These are phyloP conservation scores for Pocota personata DNA, from an alignment of 2,888 invertebrate genomes.

Conservation along the genomic window DNA sequence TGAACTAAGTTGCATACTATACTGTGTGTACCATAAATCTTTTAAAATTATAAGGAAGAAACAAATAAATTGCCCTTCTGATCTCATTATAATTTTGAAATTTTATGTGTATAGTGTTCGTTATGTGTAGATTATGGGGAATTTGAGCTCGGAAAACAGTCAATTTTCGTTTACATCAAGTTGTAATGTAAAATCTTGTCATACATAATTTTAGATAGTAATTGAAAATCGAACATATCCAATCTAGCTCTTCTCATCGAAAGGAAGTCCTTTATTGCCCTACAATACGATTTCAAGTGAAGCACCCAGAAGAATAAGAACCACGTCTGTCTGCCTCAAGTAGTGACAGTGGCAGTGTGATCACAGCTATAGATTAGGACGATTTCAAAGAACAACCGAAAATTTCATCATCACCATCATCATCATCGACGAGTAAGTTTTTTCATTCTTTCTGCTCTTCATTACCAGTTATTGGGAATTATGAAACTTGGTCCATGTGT, in stretches of 20 bases:
- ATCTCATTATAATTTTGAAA: too few species aligned
- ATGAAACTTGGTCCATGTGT: slow-evolving; percentile 18
- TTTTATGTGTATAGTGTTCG: too few species aligned
- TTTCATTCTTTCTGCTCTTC: neutral
- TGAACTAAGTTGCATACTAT: too few species aligned
- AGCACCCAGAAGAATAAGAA: slow-evolving; percentile 1
- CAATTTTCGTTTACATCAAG: too few species aligned
- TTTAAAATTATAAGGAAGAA: too few species aligned
- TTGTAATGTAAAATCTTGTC: too few species aligned
- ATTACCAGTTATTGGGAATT: slow-evolving; percentile 38
- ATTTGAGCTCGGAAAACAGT: too few species aligned
- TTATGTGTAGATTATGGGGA: too few species aligned
- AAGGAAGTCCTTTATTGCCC: slow-evolving; percentile 58
- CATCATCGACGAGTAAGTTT: neutral
- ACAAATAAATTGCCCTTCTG: too few species aligned
- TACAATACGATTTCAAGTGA: slow-evolving; percentile 32
- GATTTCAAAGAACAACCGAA: slow-evolving; percentile 56
- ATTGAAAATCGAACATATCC: neutral
- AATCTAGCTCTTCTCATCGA: neutral
- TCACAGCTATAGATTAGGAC: slow-evolving; percentile 52
- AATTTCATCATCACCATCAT: slow-evolving; percentile 29
- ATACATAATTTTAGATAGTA: too few species aligned
- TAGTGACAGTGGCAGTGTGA: slow-evolving; percentile 53
- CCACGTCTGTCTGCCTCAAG: slow-evolving; percentile 52
- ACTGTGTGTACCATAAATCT: too few species aligned